phyloP scores from a whole-genome alignment of 2,113 vertebrate species.

The Diphyllodes magnificus region DNA sequence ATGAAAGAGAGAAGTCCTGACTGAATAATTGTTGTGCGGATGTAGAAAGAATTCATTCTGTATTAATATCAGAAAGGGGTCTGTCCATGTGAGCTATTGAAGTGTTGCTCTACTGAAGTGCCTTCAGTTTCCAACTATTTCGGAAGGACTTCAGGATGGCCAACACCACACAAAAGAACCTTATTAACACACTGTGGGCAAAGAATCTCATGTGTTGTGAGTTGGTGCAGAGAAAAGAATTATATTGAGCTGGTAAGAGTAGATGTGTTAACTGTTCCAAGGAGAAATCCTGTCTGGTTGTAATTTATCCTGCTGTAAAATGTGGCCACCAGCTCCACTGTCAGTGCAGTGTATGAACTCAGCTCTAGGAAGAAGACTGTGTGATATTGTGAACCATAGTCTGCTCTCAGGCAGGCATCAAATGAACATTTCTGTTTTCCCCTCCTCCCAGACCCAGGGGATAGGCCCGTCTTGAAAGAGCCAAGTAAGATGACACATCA shows the following conservation, averaged over 20 bases:
- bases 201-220: neutral
- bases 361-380: neutral
- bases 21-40: neutral
- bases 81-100: neutral
- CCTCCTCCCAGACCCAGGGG: neutral
- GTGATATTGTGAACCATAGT: neutral
- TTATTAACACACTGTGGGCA: neutral
- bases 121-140: neutral
- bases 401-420: neutral
- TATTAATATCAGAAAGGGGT: neutral
- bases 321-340: neutral
- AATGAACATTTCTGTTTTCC: neutral
- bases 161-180: neutral
- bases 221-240: neutral
- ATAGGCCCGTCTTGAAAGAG: neutral
- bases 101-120: neutral
- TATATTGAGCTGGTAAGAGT: neutral
- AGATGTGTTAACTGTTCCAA: neutral
- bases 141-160: neutral
- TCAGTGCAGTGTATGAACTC: neutral
- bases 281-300: neutral
- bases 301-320: neutral
- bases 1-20: neutral
- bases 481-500: neutral
- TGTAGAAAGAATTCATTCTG: neutral